phyloP scores from a whole-genome alignment of 2,113 vertebrate species.

The Ascaphus truei region DNA sequence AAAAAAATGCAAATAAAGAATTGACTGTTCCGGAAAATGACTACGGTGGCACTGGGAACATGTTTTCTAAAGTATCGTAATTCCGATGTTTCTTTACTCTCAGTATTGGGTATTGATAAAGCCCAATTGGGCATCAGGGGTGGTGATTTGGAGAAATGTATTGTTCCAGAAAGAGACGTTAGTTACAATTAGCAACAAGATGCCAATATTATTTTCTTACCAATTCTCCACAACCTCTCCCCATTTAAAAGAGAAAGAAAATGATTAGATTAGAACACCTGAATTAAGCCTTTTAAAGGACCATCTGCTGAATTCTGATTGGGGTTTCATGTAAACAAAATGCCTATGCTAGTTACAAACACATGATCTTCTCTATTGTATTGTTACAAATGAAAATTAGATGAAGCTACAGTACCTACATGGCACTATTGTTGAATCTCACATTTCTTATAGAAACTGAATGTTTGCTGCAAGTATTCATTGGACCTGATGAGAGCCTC shows the following conservation, averaged over 20 bases:
- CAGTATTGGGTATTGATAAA: no score
- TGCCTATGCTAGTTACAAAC: constrained; percentile 63
- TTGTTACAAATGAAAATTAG: constrained; percentile 79
- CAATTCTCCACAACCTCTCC: background rate
- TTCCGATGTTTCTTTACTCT: no score
- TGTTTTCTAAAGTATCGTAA: no score
- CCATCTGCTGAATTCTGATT: constrained; percentile 69
- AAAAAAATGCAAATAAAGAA: no score
- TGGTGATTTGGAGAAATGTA: no score
- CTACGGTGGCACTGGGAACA: no score
- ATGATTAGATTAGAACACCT: constrained; percentile 58
- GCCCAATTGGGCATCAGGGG: no score
- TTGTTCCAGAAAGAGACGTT: no score
- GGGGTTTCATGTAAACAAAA: constrained; percentile 83
- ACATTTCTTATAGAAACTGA: constrained; percentile 86
- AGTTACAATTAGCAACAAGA: no score
- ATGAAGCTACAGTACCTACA: constrained; percentile 64
- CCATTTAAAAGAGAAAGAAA: constrained; percentile 21
- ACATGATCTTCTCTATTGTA: constrained; percentile 64
- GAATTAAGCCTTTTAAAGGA: constrained; percentile 63
- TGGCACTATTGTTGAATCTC: constrained; percentile 74
- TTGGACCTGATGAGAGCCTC: constrained; percentile 88
- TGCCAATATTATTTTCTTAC: background rate
- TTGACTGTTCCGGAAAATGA: no score
- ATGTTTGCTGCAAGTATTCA: constrained; percentile 80